Percentiles rank a stretch among this genome's conserved stretches.
Conservation (phyloP, 2,113 vertebrate species). For the Herpetotheres cachinnans region DNA sequence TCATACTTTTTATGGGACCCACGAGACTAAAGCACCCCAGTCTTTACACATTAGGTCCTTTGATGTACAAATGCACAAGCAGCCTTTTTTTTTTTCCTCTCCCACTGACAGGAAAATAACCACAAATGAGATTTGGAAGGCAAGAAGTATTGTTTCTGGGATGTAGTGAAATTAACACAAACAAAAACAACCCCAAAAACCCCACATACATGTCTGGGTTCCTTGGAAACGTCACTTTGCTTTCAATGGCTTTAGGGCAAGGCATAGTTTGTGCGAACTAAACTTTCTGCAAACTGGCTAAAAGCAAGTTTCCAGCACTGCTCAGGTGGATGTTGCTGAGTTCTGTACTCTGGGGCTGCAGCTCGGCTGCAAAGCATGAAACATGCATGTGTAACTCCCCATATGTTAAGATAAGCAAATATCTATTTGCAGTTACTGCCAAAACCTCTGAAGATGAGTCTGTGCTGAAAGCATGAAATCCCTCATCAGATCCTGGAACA, state of each 20-base stretch:
- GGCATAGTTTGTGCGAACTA: neutral
- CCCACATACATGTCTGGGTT: rapidly evolving
- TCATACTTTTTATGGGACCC: neutral
- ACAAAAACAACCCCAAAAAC: neutral
- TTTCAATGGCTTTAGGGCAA: neutral
- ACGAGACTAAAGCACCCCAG: neutral
- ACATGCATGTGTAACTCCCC: neutral
- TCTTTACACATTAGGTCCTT: rapidly evolving
- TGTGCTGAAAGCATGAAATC: conserved; percentile 29
- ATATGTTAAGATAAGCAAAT: neutral
- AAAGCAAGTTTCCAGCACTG: neutral
- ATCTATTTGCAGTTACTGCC: neutral
- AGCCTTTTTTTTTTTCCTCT: neutral
- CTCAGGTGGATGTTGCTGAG: neutral
- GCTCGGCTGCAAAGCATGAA: neutral
- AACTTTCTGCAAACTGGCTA: neutral
- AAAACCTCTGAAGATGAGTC: conserved; percentile 37
- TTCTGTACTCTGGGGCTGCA: neutral
- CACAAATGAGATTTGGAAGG: neutral
- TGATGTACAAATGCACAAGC: rapidly evolving
- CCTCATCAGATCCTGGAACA: neutral
- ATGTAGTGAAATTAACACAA: neutral
- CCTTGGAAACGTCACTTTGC: neutral
- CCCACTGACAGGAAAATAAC: neutral
- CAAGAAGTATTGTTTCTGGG: neutral